These are phyloP conservation scores for Limnothrissa miodon DNA, from an alignment of 2,113 vertebrate genomes.

Conservation along the genomic window DNA sequence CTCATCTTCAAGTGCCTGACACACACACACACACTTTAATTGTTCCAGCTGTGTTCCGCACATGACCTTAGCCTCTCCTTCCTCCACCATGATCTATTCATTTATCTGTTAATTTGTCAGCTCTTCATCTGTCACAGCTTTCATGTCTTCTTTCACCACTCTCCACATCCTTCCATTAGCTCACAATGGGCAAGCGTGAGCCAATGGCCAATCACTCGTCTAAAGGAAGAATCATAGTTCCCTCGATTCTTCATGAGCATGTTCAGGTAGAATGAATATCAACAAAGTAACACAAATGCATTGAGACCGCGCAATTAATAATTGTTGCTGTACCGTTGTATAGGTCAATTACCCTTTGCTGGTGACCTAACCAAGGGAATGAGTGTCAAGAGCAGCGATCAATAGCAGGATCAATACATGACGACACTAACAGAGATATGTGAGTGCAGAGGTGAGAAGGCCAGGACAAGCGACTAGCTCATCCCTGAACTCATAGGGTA, in stretches of 20 bases:
- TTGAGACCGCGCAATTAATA: background rate
- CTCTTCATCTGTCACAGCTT: background rate
- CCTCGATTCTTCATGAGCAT: background rate
- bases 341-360: conserved; percentile 9
- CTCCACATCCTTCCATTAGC: conserved; percentile 2
- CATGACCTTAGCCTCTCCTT: background rate
- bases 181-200: background rate
- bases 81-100: background rate
- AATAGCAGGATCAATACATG: background rate
- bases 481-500: background rate
- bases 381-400: background rate
- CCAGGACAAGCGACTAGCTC: background rate
- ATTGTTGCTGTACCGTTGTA: background rate
- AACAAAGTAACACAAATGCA: background rate
- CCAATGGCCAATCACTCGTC: background rate
- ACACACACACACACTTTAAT: background rate
- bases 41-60: background rate
- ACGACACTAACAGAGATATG: background rate
- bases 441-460: background rate
- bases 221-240: background rate
- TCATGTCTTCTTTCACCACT: background rate
- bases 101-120: background rate
- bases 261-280: background rate
- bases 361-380: background rate
- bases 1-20: conserved; percentile 77